Conservation (phyloP, 2,797 vertebrate genomes). For the Poeciliopsis presidionis region DNA sequence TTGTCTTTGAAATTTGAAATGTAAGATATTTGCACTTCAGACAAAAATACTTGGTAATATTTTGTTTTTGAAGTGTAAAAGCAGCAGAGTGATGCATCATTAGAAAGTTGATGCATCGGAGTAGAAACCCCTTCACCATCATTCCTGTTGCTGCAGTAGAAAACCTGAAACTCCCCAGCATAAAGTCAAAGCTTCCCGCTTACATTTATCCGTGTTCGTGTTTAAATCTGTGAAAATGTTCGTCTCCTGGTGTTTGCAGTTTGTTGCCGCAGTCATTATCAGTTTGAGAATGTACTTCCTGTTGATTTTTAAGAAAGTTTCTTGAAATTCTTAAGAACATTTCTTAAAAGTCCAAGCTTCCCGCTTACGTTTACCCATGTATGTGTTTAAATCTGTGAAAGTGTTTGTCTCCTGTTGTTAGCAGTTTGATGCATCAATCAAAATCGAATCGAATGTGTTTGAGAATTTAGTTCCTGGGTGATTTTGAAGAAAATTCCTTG, state of each 20-base stretch:
- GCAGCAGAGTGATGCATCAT: slow-evolving; percentile 23
- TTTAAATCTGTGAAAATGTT: slow-evolving; percentile 2
- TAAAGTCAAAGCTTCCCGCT: slow-evolving; percentile 21
- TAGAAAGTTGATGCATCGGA: background rate
- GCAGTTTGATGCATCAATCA: slow-evolving; percentile 4
- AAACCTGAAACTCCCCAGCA: slow-evolving; percentile 19
- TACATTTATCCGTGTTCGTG: background rate
- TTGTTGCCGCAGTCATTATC: slow-evolving; percentile 18
- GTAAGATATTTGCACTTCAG: background rate
- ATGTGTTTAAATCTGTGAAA: background rate
- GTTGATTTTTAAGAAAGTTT: slow-evolving; percentile 2
- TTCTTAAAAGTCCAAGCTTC: slow-evolving; percentile 13
- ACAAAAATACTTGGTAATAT: too few species aligned
- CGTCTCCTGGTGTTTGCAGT: background rate
- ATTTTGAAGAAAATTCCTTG: slow-evolving; percentile 15
- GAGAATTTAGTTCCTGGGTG: slow-evolving; percentile 1
- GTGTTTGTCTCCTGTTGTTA: slow-evolving; percentile 9
- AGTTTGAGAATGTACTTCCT: slow-evolving; percentile 9
- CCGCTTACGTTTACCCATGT: background rate
- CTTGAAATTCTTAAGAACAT: background rate
- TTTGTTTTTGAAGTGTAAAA: background rate
- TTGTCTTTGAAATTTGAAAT: too few species aligned
- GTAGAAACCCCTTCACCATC: slow-evolving; percentile 21
- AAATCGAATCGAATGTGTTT: slow-evolving; percentile 30
- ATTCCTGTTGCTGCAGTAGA: slow-evolving; percentile 12